Percentiles rank a stretch among this genome's conserved stretches.
These are phyloP conservation scores for Sander lucioperca DNA, from an alignment of 2,113 vertebrate genomes.

Conservation along the genomic window DNA sequence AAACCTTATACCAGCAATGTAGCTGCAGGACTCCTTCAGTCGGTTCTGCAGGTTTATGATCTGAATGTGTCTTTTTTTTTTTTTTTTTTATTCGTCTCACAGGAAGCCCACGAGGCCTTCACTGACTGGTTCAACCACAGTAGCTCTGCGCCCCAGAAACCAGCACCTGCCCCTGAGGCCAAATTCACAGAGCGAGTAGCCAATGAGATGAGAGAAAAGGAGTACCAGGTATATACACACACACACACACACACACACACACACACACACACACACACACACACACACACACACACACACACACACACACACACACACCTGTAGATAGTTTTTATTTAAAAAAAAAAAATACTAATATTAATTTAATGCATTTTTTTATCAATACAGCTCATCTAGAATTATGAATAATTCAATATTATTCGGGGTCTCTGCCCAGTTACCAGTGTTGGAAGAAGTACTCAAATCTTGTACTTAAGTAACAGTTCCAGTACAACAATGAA, in stretches of 20 bases:
- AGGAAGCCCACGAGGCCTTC: constrained; percentile 98
- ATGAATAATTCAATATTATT: background rate
- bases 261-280: background rate
- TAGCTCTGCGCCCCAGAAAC: constrained; percentile 92
- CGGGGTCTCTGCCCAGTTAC: background rate
- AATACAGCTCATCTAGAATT: background rate
- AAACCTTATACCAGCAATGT: background rate
- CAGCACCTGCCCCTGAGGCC: constrained; percentile 86
- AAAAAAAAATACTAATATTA: too few relatives aligned
- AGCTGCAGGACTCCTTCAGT: background rate
- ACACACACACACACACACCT: background rate
- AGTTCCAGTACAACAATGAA: background rate
- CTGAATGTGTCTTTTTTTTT: background rate
- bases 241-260: background rate
- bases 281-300: background rate
- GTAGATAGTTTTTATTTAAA: background rate
- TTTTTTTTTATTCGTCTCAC: background rate
- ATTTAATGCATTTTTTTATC: too few relatives aligned
- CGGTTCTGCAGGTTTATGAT: constrained; percentile 9
- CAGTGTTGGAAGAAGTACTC: too few relatives aligned
- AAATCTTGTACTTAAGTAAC: background rate
- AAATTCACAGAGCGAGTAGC: constrained; percentile 96
- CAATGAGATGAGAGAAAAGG: constrained; percentile 95
- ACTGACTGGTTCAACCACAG: constrained; percentile 97
- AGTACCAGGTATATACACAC: constrained; percentile 87